A percentile compares a stretch with the other conserved stretches of the same genome.
phyloP scores from a whole-genome alignment of 1,140 invertebrate species.

The Lordiphosa collinella region DNA sequence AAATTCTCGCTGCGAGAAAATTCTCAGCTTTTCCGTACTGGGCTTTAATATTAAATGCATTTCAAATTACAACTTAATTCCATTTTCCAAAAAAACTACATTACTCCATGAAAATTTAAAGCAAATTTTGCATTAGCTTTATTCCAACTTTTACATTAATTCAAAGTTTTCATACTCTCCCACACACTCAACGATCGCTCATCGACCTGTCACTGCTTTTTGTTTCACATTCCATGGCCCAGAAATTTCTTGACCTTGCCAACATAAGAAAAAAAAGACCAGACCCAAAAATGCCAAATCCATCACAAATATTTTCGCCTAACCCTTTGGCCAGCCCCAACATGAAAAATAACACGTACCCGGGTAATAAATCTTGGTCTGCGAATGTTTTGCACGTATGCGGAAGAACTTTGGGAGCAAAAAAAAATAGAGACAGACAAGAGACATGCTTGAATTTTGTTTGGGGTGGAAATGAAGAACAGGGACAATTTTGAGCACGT shows the following conservation, averaged over 20 bases:
- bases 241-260: constrained; percentile 50
- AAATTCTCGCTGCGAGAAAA: no score
- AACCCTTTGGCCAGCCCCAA: constrained; percentile 21
- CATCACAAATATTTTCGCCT: constrained; percentile 34
- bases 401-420: constrained; percentile 10
- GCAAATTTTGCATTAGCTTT: no score
- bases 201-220: constrained; percentile 3
- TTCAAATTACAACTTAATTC: no score
- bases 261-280: neutral
- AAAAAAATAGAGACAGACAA: constrained; percentile 22
- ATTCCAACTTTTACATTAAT: no score
- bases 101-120: no score
- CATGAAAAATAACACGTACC: constrained; percentile 59
- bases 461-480: constrained; percentile 4
- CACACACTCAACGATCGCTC: neutral
- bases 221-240: constrained; percentile 1
- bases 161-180: neutral
- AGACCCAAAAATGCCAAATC: constrained; percentile 7
- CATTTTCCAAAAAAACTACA: no score
- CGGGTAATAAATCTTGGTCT: constrained; percentile 58
- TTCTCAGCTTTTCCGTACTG: no score
- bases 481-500: constrained; percentile 9
- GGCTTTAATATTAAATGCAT: no score
- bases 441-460: constrained; percentile 18
- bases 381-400: constrained; percentile 54